Percentiles rank a stretch among this genome's conserved stretches.
These are phyloP conservation scores for Eospalax fontanierii DNA, from an alignment of 2,797 vertebrate genomes.

Conservation along the genomic window DNA sequence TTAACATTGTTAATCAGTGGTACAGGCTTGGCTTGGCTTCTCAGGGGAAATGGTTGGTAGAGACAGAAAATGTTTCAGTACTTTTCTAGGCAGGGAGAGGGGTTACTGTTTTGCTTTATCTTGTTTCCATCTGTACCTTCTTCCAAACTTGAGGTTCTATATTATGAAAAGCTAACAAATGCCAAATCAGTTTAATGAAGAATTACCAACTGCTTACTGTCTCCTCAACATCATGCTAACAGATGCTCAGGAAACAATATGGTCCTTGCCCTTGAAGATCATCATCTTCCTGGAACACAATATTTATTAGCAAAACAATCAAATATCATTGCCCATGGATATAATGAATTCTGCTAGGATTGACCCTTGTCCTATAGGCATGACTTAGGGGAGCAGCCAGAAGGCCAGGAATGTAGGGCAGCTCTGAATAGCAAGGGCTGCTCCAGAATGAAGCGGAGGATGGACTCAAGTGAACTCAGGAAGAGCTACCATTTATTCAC, in stretches of 20 bases:
- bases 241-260: constrained; percentile 26
- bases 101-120: constrained; percentile 2
- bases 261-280: constrained; percentile 52
- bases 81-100: constrained; percentile 55
- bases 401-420: background rate
- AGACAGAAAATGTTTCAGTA: constrained; percentile 61
- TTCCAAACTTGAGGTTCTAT: constrained; percentile 7
- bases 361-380: background rate
- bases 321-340: background rate
- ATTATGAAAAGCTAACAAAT: constrained; percentile 33
- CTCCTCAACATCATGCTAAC: background rate
- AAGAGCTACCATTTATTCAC: background rate
- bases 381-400: background rate
- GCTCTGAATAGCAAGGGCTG: background rate
- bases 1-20: constrained; percentile 79
- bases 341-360: background rate
- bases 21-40: constrained; percentile 69
- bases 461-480: background rate
- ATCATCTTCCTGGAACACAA: constrained; percentile 8
- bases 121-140: constrained; percentile 54
- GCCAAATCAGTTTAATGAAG: constrained; percentile 40
- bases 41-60: constrained; percentile 68
- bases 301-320: background rate
- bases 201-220: constrained; percentile 5
- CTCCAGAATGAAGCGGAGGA: background rate